Conservation (phyloP, 1,140 invertebrate species). For the Apolygus lucorum region DNA sequence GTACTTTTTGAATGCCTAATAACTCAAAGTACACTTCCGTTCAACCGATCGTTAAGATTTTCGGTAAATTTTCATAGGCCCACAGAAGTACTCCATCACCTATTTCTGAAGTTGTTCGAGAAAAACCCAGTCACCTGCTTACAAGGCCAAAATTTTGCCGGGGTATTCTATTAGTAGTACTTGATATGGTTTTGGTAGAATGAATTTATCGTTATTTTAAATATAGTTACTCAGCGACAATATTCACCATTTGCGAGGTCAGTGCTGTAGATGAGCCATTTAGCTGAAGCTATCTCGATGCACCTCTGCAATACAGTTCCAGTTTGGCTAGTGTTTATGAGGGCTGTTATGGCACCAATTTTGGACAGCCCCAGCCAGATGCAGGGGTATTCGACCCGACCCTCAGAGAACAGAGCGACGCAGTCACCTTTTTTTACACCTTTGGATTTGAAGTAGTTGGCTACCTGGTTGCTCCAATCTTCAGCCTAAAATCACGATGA, state of each 20-base stretch:
- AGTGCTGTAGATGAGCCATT: constrained; percentile 64
- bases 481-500: background rate
- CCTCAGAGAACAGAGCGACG: constrained; percentile 78
- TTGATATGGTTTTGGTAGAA: too few relatives aligned
- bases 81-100: too few relatives aligned
- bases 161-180: too few relatives aligned
- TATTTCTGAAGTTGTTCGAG: too few relatives aligned
- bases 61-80: too few relatives aligned
- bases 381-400: constrained; percentile 67
- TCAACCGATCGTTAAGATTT: too few relatives aligned
- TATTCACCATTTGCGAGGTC: constrained; percentile 51
- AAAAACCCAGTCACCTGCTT: too few relatives aligned
- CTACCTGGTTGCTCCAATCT: constrained; percentile 8
- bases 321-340: constrained; percentile 80
- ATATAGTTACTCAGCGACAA: too few relatives aligned
- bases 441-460: constrained; percentile 54
- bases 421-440: constrained; percentile 64
- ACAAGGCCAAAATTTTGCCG: too few relatives aligned
- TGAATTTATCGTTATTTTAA: too few relatives aligned
- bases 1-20: too few relatives aligned
- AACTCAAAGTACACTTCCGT: too few relatives aligned
- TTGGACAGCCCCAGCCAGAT: constrained; percentile 81
- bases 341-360: constrained; percentile 70
- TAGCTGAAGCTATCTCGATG: constrained; percentile 61
- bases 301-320: constrained; percentile 68